Evolutionary conservation across 2,797 vertebrate species (phyloP), one percentile per base, ranked within the genome.

Genomic region (Clarias laeviceps): DNA sequence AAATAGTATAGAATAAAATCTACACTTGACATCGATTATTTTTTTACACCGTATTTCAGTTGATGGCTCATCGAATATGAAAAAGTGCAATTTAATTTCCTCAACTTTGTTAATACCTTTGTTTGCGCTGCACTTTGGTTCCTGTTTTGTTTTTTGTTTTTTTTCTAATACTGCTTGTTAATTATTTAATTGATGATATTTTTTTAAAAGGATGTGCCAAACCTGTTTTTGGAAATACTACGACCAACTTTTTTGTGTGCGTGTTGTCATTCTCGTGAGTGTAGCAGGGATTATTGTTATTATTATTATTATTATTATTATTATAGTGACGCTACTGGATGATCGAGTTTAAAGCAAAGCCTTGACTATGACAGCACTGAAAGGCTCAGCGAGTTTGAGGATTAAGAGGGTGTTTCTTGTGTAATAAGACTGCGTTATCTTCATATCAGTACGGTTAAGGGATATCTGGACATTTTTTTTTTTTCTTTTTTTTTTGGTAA

Each of bases 1-100:
- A 4, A 11, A 32, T 64, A 57, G 37, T 74, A 82, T 70, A 77
- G 65, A 87, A 85, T 80, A 80, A 80, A 88, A 89, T 86, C 86
- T 83, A 57, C 77, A 80, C 50, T 81, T 86, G 81, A 76, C 32
- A 76, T 87, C 88, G 89, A 87, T 82, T 78, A 57, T 87, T 89
- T 80, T 72, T 83, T 65, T 68, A 82, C 69, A 64, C 91, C 93
- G 91, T 94, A 94, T 94, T 85, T 93, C 93, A 91, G 90, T 87
- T 93, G 91, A 91, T 92, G 91, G 91, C 92, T 92, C 68, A 40
- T 62, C 5, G n/a, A 62, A 59, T 37, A 37, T 17, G 93, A 80
- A 91, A 94, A 95, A 95, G 94, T 95, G 94, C 94, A 96, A 95
- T 94, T 95, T 92, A 91, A 91, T 93, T 95, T 94, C 93, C 93